These are phyloP conservation scores for Polietes domitor DNA, from an alignment of 2,888 invertebrate species.

Conservation along the genomic window DNA sequence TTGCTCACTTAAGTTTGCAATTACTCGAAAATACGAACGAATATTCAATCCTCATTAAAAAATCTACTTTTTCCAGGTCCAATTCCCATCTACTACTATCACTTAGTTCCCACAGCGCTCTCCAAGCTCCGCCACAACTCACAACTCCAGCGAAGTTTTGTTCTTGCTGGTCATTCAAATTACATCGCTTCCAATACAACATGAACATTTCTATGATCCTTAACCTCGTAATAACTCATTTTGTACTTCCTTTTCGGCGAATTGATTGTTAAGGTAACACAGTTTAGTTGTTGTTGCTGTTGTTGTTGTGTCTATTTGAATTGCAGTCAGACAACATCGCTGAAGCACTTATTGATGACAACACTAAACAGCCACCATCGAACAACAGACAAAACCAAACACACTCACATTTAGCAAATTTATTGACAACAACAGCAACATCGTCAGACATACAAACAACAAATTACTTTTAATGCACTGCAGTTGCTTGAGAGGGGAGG, in stretches of 20 bases:
- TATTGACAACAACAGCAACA: constrained; percentile 53
- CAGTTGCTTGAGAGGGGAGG: constrained; percentile 27
- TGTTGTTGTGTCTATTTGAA: too few relatives aligned
- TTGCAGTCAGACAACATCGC: constrained; percentile 35
- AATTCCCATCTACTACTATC: not conserved
- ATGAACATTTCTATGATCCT: constrained; percentile 32
- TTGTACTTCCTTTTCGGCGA: constrained; percentile 36
- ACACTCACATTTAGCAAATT: constrained; percentile 52
- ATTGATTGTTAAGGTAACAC: constrained; percentile 43
- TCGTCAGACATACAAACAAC: constrained; percentile 57
- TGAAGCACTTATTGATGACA: constrained; percentile 65
- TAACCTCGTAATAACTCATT: constrained; percentile 49
- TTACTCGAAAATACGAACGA: too few relatives aligned
- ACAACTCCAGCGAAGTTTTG: not conserved
- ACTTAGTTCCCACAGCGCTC: not conserved
- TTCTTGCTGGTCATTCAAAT: not conserved
- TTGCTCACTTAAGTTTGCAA: too few relatives aligned
- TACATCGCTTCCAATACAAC: not conserved
- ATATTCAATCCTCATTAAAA: too few relatives aligned
- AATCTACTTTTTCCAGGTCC: too few relatives aligned
- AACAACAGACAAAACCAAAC: constrained; percentile 2
- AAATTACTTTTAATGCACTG: constrained; percentile 63
- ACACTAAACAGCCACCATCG: constrained; percentile 61
- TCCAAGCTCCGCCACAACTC: constrained; percentile 23
- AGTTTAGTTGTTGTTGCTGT: not conserved